Evolutionary conservation across 2,113 vertebrate genomes (phyloP), one percentile per base, ranked within the genome.

Genomic region (Gadus chalcogrammus): DNA sequence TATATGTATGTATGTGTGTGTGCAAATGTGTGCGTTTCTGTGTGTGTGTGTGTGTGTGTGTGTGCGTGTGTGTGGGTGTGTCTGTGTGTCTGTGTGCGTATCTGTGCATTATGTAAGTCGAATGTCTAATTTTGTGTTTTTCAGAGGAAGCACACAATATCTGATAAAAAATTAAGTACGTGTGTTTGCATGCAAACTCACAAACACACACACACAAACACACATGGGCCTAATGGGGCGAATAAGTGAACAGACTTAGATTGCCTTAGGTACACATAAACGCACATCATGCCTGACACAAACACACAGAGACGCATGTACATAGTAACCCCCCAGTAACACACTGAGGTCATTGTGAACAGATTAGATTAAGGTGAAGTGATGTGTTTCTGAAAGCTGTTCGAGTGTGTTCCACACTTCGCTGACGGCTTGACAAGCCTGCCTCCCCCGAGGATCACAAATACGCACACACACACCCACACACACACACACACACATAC

Each of bases 351-450:
- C 70, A 9, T 20, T 65, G 61, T 38, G 15, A 0, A 59, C 71
- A 18, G 64, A 75, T 77, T 70, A 58, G 55, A 17, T 13, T 58
- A 16, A 58, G 42, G 42, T 48, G 42, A 48, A 48, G 42, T 48
- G 42, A 48, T 48, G 42, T 48, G 42, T 48, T 9, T 48, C 9
- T 24, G 24, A 24, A 24, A 24, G 24, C 24, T 24, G 24, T 3
- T 24, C 8, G 42, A 12, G 42, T 12, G 42, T 48, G 42, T 48
- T 48, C 8, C 42, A 48, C 42, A 12, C 42, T 12, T 7, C 7
- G 42, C 42, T 72, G 73, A 82, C 76, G 70, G 70, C 20, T 59
- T 65, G 71, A 66, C 70, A 78, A 55, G 60, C 75, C 69, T 56
- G 55, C 71, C 18, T 62, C 55, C 38, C 35, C 73, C 64, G 64